phyloP scores from a whole-genome alignment of 1,140 invertebrate genomes.

The Apis dorsata region DNA sequence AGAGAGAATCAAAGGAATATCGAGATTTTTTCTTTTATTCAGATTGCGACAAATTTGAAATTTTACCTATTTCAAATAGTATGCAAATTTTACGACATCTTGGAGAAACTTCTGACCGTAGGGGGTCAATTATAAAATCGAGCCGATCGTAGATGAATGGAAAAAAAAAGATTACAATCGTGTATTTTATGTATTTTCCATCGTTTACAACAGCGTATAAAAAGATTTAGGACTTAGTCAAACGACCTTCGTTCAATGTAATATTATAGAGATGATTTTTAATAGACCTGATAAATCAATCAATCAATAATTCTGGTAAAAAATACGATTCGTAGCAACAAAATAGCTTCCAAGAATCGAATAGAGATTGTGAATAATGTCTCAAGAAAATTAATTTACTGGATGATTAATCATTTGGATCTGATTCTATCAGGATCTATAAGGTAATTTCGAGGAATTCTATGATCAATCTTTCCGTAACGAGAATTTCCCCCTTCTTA shows the following conservation, averaged over 20 bases:
- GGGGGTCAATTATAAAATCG: constrained; percentile 6
- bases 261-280: constrained; percentile 34
- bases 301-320: constrained; percentile 13
- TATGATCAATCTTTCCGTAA: constrained; percentile 22
- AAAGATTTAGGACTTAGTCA: constrained; percentile 29
- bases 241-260: constrained; percentile 23
- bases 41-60: too few species aligned
- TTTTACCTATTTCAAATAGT: too few species aligned
- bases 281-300: constrained; percentile 1
- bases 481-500: constrained; percentile 1
- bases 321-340: not conserved
- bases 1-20: too few species aligned
- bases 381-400: constrained; percentile 31
- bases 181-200: constrained; percentile 29
- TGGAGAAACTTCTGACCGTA: not conserved
- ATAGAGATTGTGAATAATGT: not conserved
- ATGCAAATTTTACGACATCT: too few species aligned
- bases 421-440: not conserved
- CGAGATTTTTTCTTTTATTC: too few species aligned
- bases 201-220: not conserved
- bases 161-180: constrained; percentile 4
- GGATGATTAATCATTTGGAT: constrained; percentile 37
- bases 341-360: constrained; percentile 35
- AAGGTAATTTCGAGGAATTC: constrained; percentile 38
- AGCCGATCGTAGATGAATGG: not conserved